Conservation (phyloP, 2,797 vertebrate species). For the Acanthurus lineatus region DNA sequence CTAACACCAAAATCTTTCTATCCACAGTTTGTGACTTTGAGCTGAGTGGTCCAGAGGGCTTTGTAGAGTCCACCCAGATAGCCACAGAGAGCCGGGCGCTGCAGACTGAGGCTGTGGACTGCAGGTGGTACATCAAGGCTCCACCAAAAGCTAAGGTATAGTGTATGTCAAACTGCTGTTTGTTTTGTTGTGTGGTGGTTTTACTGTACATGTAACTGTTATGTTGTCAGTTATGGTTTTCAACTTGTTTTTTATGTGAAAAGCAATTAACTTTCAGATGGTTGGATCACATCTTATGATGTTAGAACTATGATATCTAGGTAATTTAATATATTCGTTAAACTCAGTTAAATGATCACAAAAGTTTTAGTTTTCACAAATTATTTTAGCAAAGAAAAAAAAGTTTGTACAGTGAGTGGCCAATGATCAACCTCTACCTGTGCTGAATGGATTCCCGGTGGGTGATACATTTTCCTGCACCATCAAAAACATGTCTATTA, state of each 20-base stretch:
- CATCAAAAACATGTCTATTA: too few relatives aligned
- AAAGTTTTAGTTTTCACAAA: too few relatives aligned
- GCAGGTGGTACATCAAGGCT: conserved; percentile 96
- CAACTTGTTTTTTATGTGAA: not conserved
- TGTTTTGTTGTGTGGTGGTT: not conserved
- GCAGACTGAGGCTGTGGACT: conserved; percentile 94
- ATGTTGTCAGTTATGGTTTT: not conserved
- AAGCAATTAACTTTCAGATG: not conserved
- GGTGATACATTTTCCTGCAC: too few relatives aligned
- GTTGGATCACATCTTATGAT: not conserved
- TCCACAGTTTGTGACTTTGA: conserved; percentile 96
- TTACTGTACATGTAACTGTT: not conserved
- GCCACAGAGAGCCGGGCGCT: conserved; percentile 88
- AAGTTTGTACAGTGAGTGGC: too few relatives aligned
- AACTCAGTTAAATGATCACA: too few relatives aligned
- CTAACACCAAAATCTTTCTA: conserved; percentile 35
- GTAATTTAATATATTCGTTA: too few relatives aligned
- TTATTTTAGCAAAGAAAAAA: too few relatives aligned
- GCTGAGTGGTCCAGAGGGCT: conserved; percentile 94
- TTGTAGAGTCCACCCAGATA: conserved; percentile 93
- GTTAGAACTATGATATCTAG: too few relatives aligned
- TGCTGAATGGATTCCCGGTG: too few relatives aligned
- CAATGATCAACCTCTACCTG: too few relatives aligned
- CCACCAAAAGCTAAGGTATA: conserved; percentile 86
- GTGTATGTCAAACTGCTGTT: conserved; percentile 10